Evolutionary conservation across 2,888 invertebrate species (phyloP).

Genomic region (Crioceris asparagi): DNA sequence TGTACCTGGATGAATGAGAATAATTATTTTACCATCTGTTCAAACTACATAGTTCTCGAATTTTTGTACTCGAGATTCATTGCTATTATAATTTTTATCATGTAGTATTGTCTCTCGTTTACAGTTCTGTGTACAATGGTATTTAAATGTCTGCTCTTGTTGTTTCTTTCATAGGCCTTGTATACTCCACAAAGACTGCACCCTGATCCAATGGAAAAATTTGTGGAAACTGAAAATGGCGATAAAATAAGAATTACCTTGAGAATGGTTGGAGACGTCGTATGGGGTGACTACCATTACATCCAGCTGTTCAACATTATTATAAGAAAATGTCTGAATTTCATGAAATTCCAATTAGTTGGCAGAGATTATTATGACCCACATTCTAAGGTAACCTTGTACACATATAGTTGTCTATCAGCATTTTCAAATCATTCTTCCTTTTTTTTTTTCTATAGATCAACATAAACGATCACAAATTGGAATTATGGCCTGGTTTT

Average conservation of each 20-base stretch:
- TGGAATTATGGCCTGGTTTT: slow-evolving; percentile 78
- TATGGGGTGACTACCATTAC: slow-evolving; percentile 55
- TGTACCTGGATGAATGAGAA: too few species aligned
- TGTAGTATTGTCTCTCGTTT: too few species aligned
- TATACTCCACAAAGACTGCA: slow-evolving; percentile 37
- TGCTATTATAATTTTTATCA: too few species aligned
- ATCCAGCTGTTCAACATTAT: slow-evolving; percentile 71
- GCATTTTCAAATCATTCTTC: too few species aligned
- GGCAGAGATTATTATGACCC: slow-evolving; percentile 67
- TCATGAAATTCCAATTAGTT: slow-evolving; percentile 55
- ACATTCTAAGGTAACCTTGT: slow-evolving; percentile 47
- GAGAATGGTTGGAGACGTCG: slow-evolving; percentile 51
- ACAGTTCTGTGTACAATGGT: too few species aligned
- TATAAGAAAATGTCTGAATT: slow-evolving; percentile 54
- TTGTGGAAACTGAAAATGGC: slow-evolving; percentile 40
- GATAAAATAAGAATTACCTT: slow-evolving; percentile 46
- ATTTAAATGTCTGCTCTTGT: too few species aligned
- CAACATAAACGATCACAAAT: slow-evolving; percentile 47
- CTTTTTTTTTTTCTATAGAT: too few species aligned
- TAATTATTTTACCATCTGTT: too few species aligned
- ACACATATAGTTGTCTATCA: too few species aligned
- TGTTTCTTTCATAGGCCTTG: not conserved
- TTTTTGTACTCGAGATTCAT: too few species aligned
- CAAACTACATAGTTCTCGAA: too few species aligned
- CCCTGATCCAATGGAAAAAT: slow-evolving; percentile 49